These are phyloP conservation scores for Amphiprion percula DNA, from an alignment of 2,113 vertebrate species.

Conservation along the genomic window DNA sequence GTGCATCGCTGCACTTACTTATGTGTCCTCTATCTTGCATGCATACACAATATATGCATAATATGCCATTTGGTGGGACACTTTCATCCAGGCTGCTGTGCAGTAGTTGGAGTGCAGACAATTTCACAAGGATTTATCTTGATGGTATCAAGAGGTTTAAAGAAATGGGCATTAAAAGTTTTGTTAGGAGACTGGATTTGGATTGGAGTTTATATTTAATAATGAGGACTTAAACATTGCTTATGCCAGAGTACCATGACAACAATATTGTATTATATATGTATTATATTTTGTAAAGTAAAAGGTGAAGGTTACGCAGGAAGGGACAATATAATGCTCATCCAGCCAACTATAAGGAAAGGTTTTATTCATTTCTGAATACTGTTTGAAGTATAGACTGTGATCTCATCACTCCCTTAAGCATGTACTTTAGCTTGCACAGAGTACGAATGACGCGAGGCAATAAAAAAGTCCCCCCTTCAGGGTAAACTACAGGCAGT, in stretches of 20 bases:
- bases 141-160: neutral
- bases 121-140: neutral
- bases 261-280: neutral
- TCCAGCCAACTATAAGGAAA: neutral
- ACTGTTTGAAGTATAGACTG: neutral
- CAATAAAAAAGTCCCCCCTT: neutral
- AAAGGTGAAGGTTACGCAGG: neutral
- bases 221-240: neutral
- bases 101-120: slow-evolving; percentile 1
- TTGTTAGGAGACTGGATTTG: neutral
- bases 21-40: slow-evolving; percentile 57
- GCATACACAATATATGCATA: slow-evolving; percentile 58
- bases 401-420: slow-evolving; percentile 29
- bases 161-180: neutral
- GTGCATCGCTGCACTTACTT: slow-evolving; percentile 62
- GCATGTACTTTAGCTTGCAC: slow-evolving; percentile 5
- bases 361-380: slow-evolving; percentile 21
- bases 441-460: slow-evolving; percentile 1
- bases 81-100: slow-evolving; percentile 29
- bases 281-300: neutral
- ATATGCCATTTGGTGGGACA: slow-evolving; percentile 34
- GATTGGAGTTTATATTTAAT: neutral
- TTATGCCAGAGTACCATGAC: neutral
- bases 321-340: neutral
- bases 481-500: slow-evolving; percentile 16